These are phyloP conservation scores for Aphelocoma californica DNA, from an alignment of 2,797 vertebrate genomes.

Conservation along the genomic window DNA sequence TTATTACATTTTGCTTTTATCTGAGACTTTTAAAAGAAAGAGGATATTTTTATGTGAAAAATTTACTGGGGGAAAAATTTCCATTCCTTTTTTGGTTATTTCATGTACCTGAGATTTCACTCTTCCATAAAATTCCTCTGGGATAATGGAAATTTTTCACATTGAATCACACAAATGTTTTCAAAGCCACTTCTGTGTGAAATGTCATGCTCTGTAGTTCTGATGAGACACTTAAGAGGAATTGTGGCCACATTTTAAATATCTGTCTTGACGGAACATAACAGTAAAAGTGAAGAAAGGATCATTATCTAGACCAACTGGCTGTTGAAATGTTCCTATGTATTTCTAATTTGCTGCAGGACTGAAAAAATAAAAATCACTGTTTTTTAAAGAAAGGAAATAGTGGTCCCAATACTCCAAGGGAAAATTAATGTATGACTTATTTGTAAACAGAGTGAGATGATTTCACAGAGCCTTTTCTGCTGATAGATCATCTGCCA, in stretches of 20 bases:
- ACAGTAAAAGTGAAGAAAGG: neutral
- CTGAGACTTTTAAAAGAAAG: neutral
- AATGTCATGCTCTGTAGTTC: neutral
- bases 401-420: neutral
- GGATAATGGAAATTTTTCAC: constrained; percentile 20
- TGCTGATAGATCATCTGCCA: neutral
- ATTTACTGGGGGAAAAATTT: neutral
- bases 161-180: neutral
- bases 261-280: neutral
- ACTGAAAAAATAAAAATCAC: neutral
- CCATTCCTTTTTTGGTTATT: neutral
- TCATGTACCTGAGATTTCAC: neutral
- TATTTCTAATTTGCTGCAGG: neutral
- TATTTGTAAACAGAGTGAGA: neutral
- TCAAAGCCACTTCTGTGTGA: neutral
- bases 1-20: neutral
- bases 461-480: neutral
- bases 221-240: neutral
- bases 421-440: neutral
- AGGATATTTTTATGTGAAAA: neutral
- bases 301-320: neutral
- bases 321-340: neutral
- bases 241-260: neutral
- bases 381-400: neutral
- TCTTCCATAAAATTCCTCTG: neutral